A percentile compares a stretch with the other conserved stretches of the same genome.
These are phyloP conservation scores for Eulemur macaco DNA, from an alignment of 2,113 vertebrate species.

Conservation along the genomic window DNA sequence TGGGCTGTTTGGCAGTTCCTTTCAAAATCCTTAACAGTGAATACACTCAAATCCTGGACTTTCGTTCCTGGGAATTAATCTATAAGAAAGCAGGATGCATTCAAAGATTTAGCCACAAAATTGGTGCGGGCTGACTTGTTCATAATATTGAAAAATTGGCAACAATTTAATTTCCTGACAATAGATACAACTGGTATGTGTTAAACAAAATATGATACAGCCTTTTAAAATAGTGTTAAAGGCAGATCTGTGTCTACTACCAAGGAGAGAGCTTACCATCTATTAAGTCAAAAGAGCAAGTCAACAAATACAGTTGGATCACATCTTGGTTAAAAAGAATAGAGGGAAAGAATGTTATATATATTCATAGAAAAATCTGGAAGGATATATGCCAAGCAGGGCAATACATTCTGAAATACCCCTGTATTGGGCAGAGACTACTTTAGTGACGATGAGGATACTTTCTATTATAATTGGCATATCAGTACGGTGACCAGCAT, in stretches of 20 bases:
- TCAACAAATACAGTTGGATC: background rate
- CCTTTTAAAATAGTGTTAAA: background rate
- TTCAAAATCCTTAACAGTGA: background rate
- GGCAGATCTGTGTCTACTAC: background rate
- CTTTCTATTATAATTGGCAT: background rate
- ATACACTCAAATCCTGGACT: background rate
- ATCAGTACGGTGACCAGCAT: no score
- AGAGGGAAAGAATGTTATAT: background rate
- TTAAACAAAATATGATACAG: background rate
- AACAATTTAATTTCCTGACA: background rate
- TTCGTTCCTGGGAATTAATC: background rate
- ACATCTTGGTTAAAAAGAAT: background rate
- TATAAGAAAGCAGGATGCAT: background rate
- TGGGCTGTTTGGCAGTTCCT: background rate
- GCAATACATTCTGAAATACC: background rate
- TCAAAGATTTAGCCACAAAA: background rate
- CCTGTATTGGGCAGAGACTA: background rate
- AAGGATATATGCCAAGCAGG: no score
- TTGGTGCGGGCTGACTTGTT: background rate
- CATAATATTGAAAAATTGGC: background rate
- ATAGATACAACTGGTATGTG: background rate
- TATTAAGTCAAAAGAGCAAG: background rate
- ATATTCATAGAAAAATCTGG: background rate
- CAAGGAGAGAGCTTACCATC: background rate
- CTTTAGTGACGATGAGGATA: accelerated